Evolutionary conservation across 2,797 vertebrate species (phyloP).

Genomic region (Telmatherina bonti): DNA sequence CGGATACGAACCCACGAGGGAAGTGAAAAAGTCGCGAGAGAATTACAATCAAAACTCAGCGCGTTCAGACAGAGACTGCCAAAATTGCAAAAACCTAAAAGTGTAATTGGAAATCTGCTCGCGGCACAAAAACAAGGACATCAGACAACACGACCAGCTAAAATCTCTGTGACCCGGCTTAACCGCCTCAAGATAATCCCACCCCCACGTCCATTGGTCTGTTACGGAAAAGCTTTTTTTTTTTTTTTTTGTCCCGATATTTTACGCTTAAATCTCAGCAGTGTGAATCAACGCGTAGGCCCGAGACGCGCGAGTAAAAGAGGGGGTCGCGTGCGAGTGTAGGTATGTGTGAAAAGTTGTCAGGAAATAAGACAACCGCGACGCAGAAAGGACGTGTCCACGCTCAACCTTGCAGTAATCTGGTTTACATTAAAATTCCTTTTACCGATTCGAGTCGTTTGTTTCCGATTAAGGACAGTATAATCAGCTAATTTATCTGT

Average conservation of each 20-base stretch:
- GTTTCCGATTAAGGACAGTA: fast-evolving
- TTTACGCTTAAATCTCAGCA: not conserved
- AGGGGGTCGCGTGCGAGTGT: not conserved
- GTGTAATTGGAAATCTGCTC: conserved; percentile 36
- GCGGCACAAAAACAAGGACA: conserved; percentile 54
- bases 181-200: conserved; percentile 75
- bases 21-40: not conserved
- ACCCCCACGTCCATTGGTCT: conserved; percentile 46
- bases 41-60: not conserved
- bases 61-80: not conserved
- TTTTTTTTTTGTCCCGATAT: not conserved
- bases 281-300: not conserved
- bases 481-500: not conserved
- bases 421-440: not conserved
- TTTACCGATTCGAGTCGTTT: not conserved
- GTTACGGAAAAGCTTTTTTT: conserved; percentile 15
- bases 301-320: not conserved
- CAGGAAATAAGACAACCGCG: conserved; percentile 24
- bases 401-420: too few species aligned
- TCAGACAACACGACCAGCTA: conserved; percentile 56
- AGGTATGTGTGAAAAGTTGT: conserved; percentile 21
- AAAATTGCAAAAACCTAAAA: conserved; percentile 12
- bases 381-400: not conserved
- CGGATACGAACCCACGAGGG: not conserved
- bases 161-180: conserved; percentile 78